phyloP scores from a whole-genome alignment of 2,797 vertebrate genomes.

The Cyprinodon diabolis region DNA sequence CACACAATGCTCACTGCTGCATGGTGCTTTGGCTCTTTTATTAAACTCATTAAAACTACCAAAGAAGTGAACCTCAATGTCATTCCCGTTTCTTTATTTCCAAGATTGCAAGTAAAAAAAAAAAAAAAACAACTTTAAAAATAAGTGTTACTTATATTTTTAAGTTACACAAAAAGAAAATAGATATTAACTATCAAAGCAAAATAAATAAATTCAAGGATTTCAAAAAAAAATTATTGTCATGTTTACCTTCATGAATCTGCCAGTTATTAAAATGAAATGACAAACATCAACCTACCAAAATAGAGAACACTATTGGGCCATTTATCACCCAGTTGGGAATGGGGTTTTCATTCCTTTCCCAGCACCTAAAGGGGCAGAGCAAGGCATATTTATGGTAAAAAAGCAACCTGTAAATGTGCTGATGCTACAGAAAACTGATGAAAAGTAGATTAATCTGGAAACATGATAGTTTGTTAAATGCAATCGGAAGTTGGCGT shows the following conservation, averaged over 20 bases:
- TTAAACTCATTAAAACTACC: neutral
- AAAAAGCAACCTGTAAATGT: neutral
- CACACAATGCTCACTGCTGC: neutral
- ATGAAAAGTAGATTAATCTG: too few species aligned
- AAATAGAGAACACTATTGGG: slow-evolving; percentile 89
- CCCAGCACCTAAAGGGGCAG: slow-evolving; percentile 88
- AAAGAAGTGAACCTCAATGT: neutral
- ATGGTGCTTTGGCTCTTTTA: neutral
- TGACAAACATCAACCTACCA: slow-evolving; percentile 77
- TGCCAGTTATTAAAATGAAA: neutral
- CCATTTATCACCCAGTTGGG: slow-evolving; percentile 91
- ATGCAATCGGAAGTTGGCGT: too few species aligned
- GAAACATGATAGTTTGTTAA: too few species aligned
- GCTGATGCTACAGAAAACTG: too few species aligned
- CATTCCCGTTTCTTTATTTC: too few species aligned
- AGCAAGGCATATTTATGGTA: neutral
- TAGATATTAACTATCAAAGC: too few species aligned
- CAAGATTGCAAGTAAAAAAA: too few species aligned
- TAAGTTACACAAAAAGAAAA: too few species aligned
- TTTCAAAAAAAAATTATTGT: neutral
- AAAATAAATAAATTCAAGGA: neutral
- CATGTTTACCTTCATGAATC: neutral
- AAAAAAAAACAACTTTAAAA: too few species aligned
- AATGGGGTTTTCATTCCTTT: slow-evolving; percentile 87
- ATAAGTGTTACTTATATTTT: too few species aligned